Base-by-base conservation (phyloP, 1,140 invertebrate species). In the Brachystomella parvula region DNA sequence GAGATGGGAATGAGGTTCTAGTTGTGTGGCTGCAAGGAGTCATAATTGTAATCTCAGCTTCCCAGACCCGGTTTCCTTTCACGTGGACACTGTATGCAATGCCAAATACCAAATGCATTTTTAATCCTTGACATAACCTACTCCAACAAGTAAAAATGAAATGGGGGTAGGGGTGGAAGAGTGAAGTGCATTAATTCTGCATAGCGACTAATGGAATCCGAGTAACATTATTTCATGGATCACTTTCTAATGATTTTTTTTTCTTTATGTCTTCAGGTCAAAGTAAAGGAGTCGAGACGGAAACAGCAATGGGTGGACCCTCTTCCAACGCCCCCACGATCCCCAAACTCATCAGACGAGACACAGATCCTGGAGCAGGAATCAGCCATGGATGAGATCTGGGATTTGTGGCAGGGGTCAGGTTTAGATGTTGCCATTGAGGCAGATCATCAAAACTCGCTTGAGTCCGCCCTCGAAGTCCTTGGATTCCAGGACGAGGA, bases 291-390 rank as follows among this genome's bases (percentile, higher is more conserved):
- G 28, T 63, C 68, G 17, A 59, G 68, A 17, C 33, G 68, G 33
- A 69, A 69, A 44, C 68, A 69, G 61, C 65, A 56, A 56, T 69
- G 68, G 68, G 61, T 69, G 28, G 61, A 69, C 24, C 64, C 70
- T 24, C 44, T 63, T 2, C 59, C 65, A 1, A 72, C 71, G 26
- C 71, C 71, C 6, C 63, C 67, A n/a, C n/a, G 67, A 19, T 72
- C 71, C 19, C 67, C 71, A n/a, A 49, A 53, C 29, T 58, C 64
- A 9, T 32, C 30, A 3, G 12, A n/a, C n/a, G n/a, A n/a, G n/a
- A 31, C 35, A 28, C 35, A 58, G 49, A 65, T 31, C 33, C 30
- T 29, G 24, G 66, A 69, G 33, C 66, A 67, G 39, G 71, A 69
- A 53, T 67, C 65, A 2, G 47, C 65, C 32, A 30, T 72, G 49